These are phyloP conservation scores for Aphelenchoides avenae DNA, from an alignment of 1,140 invertebrate species.

Conservation along the genomic window DNA sequence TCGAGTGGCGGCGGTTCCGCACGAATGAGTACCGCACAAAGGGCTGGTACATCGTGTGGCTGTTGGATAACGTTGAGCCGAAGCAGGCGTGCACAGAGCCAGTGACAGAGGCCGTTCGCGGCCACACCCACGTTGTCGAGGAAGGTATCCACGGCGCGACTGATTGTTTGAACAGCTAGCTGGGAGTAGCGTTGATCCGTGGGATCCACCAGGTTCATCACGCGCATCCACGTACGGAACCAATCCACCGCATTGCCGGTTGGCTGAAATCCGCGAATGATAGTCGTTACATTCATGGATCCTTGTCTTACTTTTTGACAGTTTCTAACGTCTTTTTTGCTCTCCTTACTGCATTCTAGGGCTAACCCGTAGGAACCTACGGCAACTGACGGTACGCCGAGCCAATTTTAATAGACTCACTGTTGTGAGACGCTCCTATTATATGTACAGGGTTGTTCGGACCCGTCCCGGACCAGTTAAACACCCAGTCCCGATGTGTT, in stretches of 20 bases:
- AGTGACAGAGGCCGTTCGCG: slow-evolving; percentile 41
- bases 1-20: slow-evolving; percentile 40
- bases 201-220: slow-evolving; percentile 39
- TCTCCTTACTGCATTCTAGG: too few relatives aligned
- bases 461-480: too few relatives aligned
- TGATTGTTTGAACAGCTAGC: slow-evolving; percentile 43
- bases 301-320: slow-evolving; percentile 12
- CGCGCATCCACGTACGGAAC: slow-evolving; percentile 48
- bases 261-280: slow-evolving; percentile 27
- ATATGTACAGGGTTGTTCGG: too few relatives aligned
- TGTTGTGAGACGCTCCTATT: too few relatives aligned
- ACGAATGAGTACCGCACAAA: slow-evolving; percentile 37
- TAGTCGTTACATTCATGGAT: slow-evolving; percentile 4
- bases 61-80: slow-evolving; percentile 34
- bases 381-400: too few relatives aligned
- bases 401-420: too few relatives aligned
- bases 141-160: slow-evolving; percentile 33
- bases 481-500: too few relatives aligned
- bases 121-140: slow-evolving; percentile 9
- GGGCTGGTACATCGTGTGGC: slow-evolving; percentile 45
- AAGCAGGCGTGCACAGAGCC: slow-evolving; percentile 41
- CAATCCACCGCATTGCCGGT: slow-evolving; percentile 30
- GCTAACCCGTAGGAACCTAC: too few relatives aligned
- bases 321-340: too few relatives aligned
- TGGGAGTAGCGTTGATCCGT: slow-evolving; percentile 29